Evolutionary conservation across 1,140 invertebrate genomes (phyloP).

Genomic region (Lasaia peninsularis): DNA sequence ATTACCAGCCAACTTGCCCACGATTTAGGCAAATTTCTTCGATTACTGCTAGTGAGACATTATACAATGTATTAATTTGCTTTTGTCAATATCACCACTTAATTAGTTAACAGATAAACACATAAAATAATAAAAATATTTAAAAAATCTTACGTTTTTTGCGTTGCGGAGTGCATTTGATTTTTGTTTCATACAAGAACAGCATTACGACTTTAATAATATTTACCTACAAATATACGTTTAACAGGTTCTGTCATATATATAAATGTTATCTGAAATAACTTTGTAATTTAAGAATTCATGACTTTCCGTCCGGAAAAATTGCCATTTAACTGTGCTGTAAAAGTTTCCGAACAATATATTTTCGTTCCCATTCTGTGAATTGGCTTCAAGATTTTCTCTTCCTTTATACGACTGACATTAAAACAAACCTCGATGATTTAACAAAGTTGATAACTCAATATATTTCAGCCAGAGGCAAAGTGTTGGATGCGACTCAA

Average conservation of each 20-base stretch:
- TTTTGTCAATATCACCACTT: too few relatives aligned
- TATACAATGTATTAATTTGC: too few relatives aligned
- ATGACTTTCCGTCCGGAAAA: background rate
- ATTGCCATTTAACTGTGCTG: background rate
- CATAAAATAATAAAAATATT: too few relatives aligned
- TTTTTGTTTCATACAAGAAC: too few relatives aligned
- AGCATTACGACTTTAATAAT: too few relatives aligned
- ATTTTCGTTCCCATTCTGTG: background rate
- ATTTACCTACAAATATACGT: too few relatives aligned
- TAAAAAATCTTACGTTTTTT: too few relatives aligned
- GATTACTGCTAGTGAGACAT: too few relatives aligned
- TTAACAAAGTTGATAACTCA: constrained; percentile 33
- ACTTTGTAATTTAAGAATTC: background rate
- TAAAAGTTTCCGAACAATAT: constrained; percentile 1
- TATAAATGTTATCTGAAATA: background rate
- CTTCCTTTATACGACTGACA: constrained; percentile 13
- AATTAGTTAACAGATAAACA: too few relatives aligned
- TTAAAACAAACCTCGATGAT: constrained; percentile 26
- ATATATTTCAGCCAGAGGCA: constrained; percentile 83
- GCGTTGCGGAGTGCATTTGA: too few relatives aligned
- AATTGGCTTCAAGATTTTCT: constrained; percentile 2
- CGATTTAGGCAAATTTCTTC: too few relatives aligned
- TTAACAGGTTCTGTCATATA: background rate
- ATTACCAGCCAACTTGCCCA: too few relatives aligned
- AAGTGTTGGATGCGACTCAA: constrained; percentile 88